These are phyloP conservation scores for Oreochromis spilurus DNA, from an alignment of 2,113 vertebrate species.

Conservation along the genomic window DNA sequence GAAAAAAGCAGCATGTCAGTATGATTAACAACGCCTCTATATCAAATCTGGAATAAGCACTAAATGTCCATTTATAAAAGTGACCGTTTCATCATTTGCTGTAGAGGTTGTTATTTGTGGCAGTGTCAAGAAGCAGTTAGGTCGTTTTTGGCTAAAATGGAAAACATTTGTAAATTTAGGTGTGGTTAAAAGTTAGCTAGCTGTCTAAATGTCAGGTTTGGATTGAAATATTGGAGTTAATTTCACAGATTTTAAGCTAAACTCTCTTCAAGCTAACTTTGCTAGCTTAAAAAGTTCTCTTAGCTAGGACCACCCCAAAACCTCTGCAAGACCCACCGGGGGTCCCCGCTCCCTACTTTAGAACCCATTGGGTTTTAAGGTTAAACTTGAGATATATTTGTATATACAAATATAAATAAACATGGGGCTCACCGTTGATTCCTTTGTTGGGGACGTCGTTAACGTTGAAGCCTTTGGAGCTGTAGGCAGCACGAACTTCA, in stretches of 20 bases:
- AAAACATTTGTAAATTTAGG: not conserved
- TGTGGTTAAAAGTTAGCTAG: not conserved
- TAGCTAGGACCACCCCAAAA: not conserved
- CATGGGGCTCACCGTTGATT: constrained; percentile 76
- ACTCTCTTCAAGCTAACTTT: not conserved
- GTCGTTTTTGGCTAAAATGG: not conserved
- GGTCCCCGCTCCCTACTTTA: not conserved
- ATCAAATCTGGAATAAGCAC: not conserved
- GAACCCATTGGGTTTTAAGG: not conserved
- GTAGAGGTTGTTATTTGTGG: not conserved
- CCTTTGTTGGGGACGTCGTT: constrained; percentile 86
- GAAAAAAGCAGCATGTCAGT: not conserved
- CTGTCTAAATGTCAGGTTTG: not conserved
- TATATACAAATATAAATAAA: not conserved
- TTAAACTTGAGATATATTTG: not conserved
- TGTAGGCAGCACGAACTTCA: constrained; percentile 82
- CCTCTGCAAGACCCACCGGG: not conserved
- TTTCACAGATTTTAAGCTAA: not conserved
- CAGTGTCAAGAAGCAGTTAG: not conserved
- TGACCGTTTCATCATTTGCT: not conserved
- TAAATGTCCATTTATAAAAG: not conserved
- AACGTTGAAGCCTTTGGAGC: constrained; percentile 86
- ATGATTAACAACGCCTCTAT: not conserved
- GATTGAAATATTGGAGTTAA: not conserved
- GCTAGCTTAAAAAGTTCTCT: not conserved